Evolutionary conservation across 2,113 vertebrate genomes (phyloP).

Genomic region (Aythya baeri): DNA sequence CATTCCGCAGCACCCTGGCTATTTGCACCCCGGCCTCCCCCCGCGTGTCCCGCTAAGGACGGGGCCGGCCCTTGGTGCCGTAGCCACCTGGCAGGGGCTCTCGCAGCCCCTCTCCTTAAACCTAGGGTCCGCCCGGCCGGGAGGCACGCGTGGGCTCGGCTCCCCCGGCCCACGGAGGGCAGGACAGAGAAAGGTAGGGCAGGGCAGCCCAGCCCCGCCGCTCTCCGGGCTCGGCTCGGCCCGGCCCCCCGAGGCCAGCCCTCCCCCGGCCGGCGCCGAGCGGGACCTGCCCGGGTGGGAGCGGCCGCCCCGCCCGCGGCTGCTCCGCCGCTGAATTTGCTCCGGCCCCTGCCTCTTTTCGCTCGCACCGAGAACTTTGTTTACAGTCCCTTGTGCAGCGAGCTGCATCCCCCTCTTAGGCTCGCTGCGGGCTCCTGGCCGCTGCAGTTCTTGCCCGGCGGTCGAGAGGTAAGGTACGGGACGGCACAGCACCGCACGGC

Average conservation of each 20-base stretch:
- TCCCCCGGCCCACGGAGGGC: no score
- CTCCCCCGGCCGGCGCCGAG: not conserved
- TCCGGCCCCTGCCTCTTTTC: conserved; percentile 72
- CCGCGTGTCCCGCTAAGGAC: no score
- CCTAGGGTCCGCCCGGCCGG: no score
- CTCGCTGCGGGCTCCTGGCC: not conserved
- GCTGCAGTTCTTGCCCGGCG: conserved; percentile 62
- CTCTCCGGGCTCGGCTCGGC: not conserved
- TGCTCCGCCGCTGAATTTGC: conserved; percentile 63
- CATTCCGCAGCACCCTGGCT: no score
- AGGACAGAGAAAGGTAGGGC: no score
- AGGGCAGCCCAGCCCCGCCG: not conserved
- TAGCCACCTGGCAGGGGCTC: no score
- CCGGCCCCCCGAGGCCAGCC: not conserved
- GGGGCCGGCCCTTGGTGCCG: no score
- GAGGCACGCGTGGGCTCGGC: no score
- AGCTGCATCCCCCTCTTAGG: conserved; percentile 56
- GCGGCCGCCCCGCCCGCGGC: not conserved
- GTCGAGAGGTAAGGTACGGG: conserved; percentile 75
- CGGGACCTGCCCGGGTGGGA: not conserved
- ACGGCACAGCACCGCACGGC: not conserved
- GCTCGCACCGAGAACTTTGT: conserved; percentile 69
- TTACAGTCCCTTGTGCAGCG: conserved; percentile 70
- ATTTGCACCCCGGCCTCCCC: no score
- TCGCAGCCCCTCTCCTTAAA: no score